These are phyloP conservation scores for Crocodylus rhombifer DNA, from an alignment of 2,797 vertebrate genomes.

Conservation along the genomic window DNA sequence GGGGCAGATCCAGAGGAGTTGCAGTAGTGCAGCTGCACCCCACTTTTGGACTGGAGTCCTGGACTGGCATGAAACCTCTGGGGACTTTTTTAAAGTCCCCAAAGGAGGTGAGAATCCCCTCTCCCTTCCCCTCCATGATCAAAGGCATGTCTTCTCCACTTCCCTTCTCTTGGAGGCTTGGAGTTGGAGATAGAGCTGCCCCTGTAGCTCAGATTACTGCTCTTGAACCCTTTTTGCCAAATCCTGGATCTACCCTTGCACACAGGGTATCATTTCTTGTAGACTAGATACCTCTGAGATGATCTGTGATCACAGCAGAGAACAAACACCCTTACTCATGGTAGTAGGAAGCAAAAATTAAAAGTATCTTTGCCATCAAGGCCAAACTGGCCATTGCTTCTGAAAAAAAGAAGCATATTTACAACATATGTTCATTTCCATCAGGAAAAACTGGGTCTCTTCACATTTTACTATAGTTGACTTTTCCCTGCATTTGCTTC, in stretches of 20 bases:
- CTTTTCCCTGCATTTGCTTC: constrained; percentile 54
- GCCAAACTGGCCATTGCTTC: constrained; percentile 21
- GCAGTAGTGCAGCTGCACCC: too few species aligned
- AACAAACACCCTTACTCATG: not conserved
- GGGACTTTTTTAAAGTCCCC: too few species aligned
- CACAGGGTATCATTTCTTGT: not conserved
- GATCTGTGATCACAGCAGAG: not conserved
- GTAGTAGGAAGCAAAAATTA: not conserved
- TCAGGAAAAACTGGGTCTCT: constrained; percentile 48
- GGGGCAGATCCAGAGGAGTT: not conserved
- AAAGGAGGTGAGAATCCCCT: too few species aligned
- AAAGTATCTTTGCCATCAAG: not conserved
- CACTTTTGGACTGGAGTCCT: too few species aligned
- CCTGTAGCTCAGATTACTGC: too few species aligned
- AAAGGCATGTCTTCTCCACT: too few species aligned
- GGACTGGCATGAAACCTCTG: too few species aligned
- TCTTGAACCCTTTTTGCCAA: too few species aligned
- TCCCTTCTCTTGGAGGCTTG: too few species aligned
- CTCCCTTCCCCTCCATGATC: too few species aligned
- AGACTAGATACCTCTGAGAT: not conserved
- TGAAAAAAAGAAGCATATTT: constrained; percentile 49
- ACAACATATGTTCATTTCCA: constrained; percentile 50
- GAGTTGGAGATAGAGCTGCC: too few species aligned
- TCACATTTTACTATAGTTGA: constrained; percentile 50
- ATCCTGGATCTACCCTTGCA: too few species aligned